phyloP scores from a whole-genome alignment of 2,113 vertebrate genomes.

The Amblyornis subalaris region DNA sequence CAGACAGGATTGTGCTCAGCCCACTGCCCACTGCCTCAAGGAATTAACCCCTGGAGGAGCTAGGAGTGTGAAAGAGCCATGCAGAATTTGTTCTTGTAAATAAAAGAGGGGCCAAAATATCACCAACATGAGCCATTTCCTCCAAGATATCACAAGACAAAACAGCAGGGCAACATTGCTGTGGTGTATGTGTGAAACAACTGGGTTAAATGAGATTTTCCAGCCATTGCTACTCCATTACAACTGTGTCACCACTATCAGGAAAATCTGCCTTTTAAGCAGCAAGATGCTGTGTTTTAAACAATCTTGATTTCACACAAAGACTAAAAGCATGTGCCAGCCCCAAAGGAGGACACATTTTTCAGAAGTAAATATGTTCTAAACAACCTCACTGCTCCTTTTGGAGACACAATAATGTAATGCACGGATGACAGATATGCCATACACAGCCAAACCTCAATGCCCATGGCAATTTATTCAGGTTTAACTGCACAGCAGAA shows the following conservation, averaged over 20 bases:
- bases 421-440: neutral
- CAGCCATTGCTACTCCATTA: neutral
- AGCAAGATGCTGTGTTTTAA: neutral
- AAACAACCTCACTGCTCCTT: neutral
- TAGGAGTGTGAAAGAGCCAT: neutral
- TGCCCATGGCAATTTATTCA: neutral
- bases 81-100: neutral
- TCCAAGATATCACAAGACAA: neutral
- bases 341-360: neutral
- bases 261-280: neutral
- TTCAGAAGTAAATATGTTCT: neutral
- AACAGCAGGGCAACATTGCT: neutral
- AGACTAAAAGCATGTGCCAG: neutral
- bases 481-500: neutral
- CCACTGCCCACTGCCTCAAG: neutral
- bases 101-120: neutral
- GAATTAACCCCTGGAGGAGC: neutral
- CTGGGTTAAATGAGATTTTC: neutral
- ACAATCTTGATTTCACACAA: neutral
- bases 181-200: neutral
- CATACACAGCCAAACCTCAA: neutral
- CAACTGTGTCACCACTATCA: neutral
- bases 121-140: neutral
- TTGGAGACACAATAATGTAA: neutral
- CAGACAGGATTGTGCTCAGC: neutral